Conservation (phyloP, 2,797 vertebrate species). For the Ara ararauna region DNA sequence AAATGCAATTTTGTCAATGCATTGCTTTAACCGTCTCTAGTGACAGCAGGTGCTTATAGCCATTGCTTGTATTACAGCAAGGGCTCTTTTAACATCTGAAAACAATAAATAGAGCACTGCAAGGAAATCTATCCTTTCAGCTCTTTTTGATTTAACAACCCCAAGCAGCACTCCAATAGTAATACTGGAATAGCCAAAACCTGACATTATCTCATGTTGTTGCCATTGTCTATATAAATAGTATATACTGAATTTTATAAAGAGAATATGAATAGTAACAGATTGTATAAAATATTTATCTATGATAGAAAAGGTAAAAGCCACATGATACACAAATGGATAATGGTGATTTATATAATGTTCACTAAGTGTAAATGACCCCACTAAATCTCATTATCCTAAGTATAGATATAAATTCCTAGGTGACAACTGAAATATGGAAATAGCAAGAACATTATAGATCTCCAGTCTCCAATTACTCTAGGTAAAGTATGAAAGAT, state of each 20-base stretch:
- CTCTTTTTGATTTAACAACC: constrained; percentile 27
- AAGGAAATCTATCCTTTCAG: constrained; percentile 16
- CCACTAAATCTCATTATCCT: constrained; percentile 69
- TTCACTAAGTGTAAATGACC: constrained; percentile 50
- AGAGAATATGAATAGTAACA: not conserved
- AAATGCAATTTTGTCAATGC: constrained; percentile 9
- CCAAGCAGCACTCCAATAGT: constrained; percentile 15
- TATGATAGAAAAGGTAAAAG: constrained; percentile 37
- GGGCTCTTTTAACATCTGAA: not conserved
- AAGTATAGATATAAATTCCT: constrained; percentile 73
- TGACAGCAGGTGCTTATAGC: not conserved
- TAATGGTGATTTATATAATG: constrained; percentile 64
- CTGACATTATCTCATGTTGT: not conserved
- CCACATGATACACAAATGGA: constrained; percentile 4
- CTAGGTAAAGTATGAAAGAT: constrained; percentile 44
- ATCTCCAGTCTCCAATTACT: constrained; percentile 59
- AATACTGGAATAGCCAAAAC: not conserved
- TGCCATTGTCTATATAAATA: constrained; percentile 28
- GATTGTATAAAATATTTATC: constrained; percentile 2
- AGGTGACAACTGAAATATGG: constrained; percentile 61
- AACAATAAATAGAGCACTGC: not conserved
- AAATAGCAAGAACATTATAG: constrained; percentile 56
- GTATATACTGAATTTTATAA: constrained; percentile 14
- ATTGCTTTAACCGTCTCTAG: not conserved
- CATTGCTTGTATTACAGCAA: not conserved